Conservation (phyloP, 2,797 vertebrate species). For the Pogonophryne albipinna region DNA sequence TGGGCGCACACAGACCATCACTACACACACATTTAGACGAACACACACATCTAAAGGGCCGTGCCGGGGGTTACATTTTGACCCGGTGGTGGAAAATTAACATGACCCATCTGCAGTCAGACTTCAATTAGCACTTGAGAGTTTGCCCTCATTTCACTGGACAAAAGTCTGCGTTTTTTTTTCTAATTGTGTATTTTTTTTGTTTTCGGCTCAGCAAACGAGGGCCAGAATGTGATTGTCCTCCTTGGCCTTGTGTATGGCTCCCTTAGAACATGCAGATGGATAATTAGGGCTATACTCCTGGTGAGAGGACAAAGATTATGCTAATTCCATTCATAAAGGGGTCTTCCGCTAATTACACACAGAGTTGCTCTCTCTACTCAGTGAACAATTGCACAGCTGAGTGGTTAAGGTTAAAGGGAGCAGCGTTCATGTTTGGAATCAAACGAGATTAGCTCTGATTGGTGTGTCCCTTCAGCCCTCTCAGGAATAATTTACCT, state of each 20-base stretch:
- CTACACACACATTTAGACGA: slow-evolving; percentile 42
- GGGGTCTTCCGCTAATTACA: slow-evolving; percentile 80
- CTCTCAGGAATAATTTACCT: slow-evolving; percentile 71
- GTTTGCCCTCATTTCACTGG: slow-evolving; percentile 61
- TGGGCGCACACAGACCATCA: slow-evolving; percentile 3
- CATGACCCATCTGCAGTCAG: slow-evolving; percentile 75
- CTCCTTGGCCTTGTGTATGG: slow-evolving; percentile 52
- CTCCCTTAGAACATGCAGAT: slow-evolving; percentile 68
- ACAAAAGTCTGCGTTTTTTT: slow-evolving; percentile 68
- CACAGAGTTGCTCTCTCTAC: slow-evolving; percentile 68
- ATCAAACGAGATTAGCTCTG: slow-evolving; percentile 75
- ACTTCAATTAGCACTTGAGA: slow-evolving; percentile 77
- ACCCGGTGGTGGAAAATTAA: slow-evolving; percentile 75
- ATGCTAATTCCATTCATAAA: slow-evolving; percentile 83
- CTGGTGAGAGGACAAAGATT: slow-evolving; percentile 79
- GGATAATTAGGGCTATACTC: slow-evolving; percentile 79
- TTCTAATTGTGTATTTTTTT: slow-evolving; percentile 35
- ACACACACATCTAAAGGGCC: slow-evolving; percentile 53
- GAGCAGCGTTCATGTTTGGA: slow-evolving; percentile 73
- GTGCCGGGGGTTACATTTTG: slow-evolving; percentile 55
- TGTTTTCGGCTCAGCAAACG: slow-evolving; percentile 43
- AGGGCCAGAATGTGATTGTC: slow-evolving; percentile 56
- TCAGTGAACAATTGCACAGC: slow-evolving; percentile 77
- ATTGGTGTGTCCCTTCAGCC: slow-evolving; percentile 72
- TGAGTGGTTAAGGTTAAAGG: slow-evolving; percentile 80